These are phyloP conservation scores for Rhynchonema sp. DNA, from an alignment of 2,888 invertebrate species.

Conservation along the genomic window DNA sequence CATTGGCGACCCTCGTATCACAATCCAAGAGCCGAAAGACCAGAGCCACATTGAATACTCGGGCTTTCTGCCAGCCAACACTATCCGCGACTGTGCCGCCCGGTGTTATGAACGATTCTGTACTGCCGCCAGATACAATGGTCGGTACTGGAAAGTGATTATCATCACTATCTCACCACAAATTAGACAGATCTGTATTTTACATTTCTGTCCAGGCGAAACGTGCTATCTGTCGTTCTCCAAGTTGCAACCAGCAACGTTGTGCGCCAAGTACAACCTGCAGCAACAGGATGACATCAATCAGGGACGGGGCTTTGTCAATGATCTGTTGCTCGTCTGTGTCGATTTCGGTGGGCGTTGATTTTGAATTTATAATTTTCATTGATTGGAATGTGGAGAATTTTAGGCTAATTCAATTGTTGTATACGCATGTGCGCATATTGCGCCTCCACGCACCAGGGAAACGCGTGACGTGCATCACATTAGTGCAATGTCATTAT, in stretches of 20 bases:
- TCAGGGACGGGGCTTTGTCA: background rate
- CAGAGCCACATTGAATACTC: background rate
- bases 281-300: background rate
- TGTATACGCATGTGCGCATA: too few species aligned
- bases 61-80: background rate
- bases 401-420: too few species aligned
- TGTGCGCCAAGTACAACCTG: background rate
- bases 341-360: background rate
- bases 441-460: too few species aligned
- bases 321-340: background rate
- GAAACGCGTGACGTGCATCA: too few species aligned
- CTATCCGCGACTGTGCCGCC: background rate
- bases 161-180: too few species aligned
- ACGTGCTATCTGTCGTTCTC: background rate
- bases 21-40: too few species aligned
- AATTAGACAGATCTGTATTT: too few species aligned
- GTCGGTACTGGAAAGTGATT: too few species aligned
- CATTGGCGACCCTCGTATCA: background rate
- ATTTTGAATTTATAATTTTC: too few species aligned
- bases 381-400: too few species aligned
- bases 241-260: background rate
- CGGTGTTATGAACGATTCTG: background rate
- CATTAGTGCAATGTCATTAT: too few species aligned
- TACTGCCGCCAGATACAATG: background rate
- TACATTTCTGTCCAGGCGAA: too few species aligned